Base-by-base conservation (phyloP, 2,797 vertebrate species). In the Platalea minor region DNA sequence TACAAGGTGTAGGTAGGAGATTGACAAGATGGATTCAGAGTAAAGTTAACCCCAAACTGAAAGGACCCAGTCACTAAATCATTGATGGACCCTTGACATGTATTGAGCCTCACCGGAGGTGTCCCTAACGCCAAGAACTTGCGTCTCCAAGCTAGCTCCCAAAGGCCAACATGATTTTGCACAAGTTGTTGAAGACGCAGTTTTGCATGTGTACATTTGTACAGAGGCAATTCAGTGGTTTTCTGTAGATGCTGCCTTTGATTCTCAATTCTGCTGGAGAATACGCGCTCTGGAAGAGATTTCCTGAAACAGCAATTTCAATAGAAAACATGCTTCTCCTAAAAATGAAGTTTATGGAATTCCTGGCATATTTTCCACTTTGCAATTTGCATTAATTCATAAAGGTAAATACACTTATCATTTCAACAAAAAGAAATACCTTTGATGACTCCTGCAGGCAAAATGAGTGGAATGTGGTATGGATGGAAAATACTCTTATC, bases 291-390 rank as follows among this genome's bases (percentile, higher is more conserved):
- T 92, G 67, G 73, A 68, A 91, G 74, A 88, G 95, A 65, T 88
- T 96, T 90, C 87, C 89, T 94, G 94, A 91, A 83, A 84, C 20
- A 57, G 65, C 39, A 68, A 35, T 90, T 96, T 95, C 39, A 13
- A 72, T 92, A 93, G 84, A 88, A 92, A 91, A 57, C 89, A 86
- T 91, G 59, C 85, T 89, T 96, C 93, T 93, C 83, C 88, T 97
- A 88, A 93, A 95, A 95, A 93, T 91, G 61, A 78, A 89, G 87
- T 51, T 87, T 96, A 69, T 96, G 51, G 63, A 94, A 97, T 97
- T 95, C 96, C 74, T 95, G 91, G 50, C 88, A 57, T 95, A 63
- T 96, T 97, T 97, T 97, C 90, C 76, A 9, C 91, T 86, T 84
- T 26, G 50, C 92, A 90, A 87, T 96, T 94, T 95, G 41, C 82